Evolutionary conservation across 2,888 invertebrate species (phyloP).

Genomic region (Baronia brevicornis): DNA sequence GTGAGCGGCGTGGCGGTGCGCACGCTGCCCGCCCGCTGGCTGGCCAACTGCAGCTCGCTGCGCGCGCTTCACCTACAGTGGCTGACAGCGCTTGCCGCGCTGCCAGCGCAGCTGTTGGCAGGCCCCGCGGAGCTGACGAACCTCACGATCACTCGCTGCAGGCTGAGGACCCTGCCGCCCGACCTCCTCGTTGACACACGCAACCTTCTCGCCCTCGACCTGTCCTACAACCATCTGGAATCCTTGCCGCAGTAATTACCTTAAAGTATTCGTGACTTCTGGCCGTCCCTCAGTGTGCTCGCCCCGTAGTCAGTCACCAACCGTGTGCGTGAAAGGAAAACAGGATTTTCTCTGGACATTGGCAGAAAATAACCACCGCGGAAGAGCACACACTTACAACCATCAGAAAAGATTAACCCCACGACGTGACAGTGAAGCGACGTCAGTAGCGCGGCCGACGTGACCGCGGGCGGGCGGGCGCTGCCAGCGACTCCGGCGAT

Average conservation of each 20-base stretch:
- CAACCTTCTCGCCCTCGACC: slow-evolving; percentile 15
- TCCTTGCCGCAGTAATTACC: slow-evolving; percentile 15
- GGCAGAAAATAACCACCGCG: too few species aligned
- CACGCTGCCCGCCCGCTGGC: slow-evolving; percentile 10
- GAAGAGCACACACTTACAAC: too few species aligned
- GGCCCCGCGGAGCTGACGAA: background rate
- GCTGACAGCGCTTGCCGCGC: slow-evolving; percentile 1
- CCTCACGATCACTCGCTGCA: too few species aligned
- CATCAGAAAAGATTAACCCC: too few species aligned
- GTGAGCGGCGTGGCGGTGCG: slow-evolving; percentile 4
- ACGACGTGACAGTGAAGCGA: too few species aligned
- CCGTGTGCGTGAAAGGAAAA: too few species aligned
- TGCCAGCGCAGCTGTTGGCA: slow-evolving; percentile 10
- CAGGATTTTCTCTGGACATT: too few species aligned
- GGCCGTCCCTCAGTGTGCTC: too few species aligned
- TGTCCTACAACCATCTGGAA: slow-evolving; percentile 17
- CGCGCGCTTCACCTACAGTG: too few species aligned
- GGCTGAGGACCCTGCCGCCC: slow-evolving; percentile 12
- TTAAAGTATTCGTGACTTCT: background rate
- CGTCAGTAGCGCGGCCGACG: slow-evolving; percentile 7
- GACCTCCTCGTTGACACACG: slow-evolving; percentile 17
- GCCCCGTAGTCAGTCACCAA: too few species aligned
- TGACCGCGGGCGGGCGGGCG: slow-evolving; percentile 14
- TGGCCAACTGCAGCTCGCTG: slow-evolving; percentile 12
- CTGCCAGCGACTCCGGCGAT: slow-evolving; percentile 6